Conservation (phyloP, 2,797 vertebrate species). For the Lycodopsis pacificus region DNA sequence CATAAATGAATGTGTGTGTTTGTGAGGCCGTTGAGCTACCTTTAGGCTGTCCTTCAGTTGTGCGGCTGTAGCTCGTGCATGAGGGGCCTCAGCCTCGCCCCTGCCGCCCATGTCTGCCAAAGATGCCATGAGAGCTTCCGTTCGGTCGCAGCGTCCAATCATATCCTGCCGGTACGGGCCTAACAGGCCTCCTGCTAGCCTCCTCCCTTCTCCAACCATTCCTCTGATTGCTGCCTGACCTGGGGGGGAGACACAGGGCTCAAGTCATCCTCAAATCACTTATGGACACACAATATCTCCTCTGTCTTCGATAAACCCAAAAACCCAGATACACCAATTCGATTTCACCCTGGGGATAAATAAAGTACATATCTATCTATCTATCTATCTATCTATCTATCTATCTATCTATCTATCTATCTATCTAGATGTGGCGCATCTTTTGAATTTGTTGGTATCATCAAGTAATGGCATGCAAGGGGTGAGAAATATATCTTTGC, state of each 20-base stretch:
- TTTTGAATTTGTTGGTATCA: not conserved
- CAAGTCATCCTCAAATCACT: conserved; percentile 15
- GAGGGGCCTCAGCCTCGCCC: conserved; percentile 94
- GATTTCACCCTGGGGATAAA: too few species aligned
- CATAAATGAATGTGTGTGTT: not conserved
- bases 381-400: too few species aligned
- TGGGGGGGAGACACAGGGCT: conserved; percentile 62
- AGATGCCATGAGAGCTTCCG: conserved; percentile 92
- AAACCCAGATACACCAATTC: not conserved
- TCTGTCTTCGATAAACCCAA: not conserved
- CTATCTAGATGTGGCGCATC: not conserved
- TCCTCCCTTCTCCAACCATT: conserved; percentile 94
- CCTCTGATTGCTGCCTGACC: conserved; percentile 98
- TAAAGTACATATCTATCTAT: too few species aligned
- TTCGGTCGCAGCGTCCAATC: conserved; percentile 92
- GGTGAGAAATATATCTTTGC: not conserved
- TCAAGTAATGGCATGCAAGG: not conserved
- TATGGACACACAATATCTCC: not conserved
- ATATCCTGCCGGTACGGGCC: conserved; percentile 96
- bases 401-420: too few species aligned
- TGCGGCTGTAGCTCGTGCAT: conserved; percentile 90
- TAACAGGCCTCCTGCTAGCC: conserved; percentile 93
- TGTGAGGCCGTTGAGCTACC: conserved; percentile 76
- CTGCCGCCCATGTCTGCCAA: conserved; percentile 92
- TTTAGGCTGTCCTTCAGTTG: conserved; percentile 96